These are phyloP conservation scores for Oreocharis arfaki DNA, from an alignment of 2,113 vertebrate genomes.

Conservation along the genomic window DNA sequence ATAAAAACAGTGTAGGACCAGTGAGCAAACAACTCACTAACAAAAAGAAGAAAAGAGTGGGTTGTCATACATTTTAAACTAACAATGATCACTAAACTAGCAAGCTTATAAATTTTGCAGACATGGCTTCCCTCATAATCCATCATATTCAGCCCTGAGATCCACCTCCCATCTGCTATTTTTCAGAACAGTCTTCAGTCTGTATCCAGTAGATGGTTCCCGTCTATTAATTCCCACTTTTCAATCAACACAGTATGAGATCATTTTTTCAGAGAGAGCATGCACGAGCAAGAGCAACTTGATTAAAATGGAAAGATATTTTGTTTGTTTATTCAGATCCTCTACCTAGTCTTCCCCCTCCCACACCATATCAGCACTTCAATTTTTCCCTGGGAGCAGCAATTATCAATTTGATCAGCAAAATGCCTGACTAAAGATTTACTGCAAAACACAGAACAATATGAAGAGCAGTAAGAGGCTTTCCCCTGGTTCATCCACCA, in stretches of 20 bases:
- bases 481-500: background rate
- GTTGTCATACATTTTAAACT: background rate
- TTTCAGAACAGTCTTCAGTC: background rate
- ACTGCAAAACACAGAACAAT: background rate
- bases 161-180: background rate
- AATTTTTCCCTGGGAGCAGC: background rate
- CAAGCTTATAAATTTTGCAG: background rate
- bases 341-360: background rate
- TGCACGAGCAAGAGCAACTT: constrained; percentile 20
- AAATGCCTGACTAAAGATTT: background rate
- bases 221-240: background rate
- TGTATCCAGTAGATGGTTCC: background rate
- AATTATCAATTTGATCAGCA: background rate
- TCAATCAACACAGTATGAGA: constrained; percentile 36
- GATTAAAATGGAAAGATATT: background rate
- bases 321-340: constrained; percentile 14
- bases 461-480: background rate
- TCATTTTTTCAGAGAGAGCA: background rate
- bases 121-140: background rate
- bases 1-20: background rate
- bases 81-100: background rate
- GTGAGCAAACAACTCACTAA: background rate
- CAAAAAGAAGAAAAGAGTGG: background rate
- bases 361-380: background rate
- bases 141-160: background rate